Percentiles rank a stretch among this genome's conserved stretches.
phyloP scores from a whole-genome alignment of 2,113 vertebrate species.

The Coracopsis vasa region DNA sequence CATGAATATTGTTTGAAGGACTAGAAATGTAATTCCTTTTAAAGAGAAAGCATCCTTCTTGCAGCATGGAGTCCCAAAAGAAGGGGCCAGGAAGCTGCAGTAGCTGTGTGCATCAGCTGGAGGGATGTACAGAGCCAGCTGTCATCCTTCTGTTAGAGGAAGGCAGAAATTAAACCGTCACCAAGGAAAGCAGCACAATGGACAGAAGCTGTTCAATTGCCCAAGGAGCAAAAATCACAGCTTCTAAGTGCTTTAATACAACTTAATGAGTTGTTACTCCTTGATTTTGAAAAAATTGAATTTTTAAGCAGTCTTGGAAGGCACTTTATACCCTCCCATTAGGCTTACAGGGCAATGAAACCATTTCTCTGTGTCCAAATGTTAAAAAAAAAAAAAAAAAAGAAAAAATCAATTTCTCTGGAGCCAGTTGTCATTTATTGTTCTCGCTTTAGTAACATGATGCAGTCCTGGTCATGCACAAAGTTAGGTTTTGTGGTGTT shows the following conservation, averaged over 20 bases:
- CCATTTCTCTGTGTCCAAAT: background rate
- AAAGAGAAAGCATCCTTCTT: background rate
- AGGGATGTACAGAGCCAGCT: background rate
- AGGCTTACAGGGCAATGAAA: background rate
- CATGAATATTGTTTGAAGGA: background rate
- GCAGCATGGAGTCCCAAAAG: background rate
- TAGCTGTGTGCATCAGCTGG: background rate
- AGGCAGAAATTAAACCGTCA: background rate
- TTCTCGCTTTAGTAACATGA: constrained; percentile 1
- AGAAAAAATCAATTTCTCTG: constrained; percentile 33
- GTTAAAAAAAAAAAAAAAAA: constrained; percentile 22
- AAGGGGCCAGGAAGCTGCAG: background rate
- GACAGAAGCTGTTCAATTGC: background rate
- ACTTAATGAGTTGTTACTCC: background rate
- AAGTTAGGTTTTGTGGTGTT: background rate
- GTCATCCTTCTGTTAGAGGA: background rate
- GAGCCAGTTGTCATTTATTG: constrained; percentile 36
- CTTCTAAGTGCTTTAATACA: background rate
- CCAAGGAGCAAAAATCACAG: background rate
- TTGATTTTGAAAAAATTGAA: background rate
- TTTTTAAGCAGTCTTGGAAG: background rate
- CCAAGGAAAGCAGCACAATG: background rate
- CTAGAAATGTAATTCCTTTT: background rate
- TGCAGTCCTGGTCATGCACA: background rate
- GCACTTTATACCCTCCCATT: background rate